These are phyloP conservation scores for Piaya cayana DNA, from an alignment of 2,113 vertebrate genomes.

Conservation along the genomic window DNA sequence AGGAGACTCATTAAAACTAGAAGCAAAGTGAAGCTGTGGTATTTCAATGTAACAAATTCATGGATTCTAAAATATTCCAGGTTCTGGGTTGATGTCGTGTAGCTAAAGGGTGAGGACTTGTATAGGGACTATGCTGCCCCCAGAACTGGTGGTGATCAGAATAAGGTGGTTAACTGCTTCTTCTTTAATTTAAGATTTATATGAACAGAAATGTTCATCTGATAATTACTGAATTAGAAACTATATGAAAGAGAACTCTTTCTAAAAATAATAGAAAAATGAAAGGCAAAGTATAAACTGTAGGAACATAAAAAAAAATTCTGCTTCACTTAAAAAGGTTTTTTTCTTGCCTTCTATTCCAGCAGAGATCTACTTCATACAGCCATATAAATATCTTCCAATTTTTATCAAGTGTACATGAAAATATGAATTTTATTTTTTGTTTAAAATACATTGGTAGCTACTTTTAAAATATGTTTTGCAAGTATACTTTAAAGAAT, in stretches of 20 bases:
- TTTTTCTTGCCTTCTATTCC: background rate
- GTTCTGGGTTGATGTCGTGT: background rate
- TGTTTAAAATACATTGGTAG: background rate
- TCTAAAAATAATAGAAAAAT: slow-evolving; percentile 8
- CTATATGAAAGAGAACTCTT: background rate
- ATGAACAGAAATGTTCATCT: background rate
- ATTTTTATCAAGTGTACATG: background rate
- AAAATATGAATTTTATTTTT: background rate
- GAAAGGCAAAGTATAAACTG: background rate
- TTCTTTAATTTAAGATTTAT: background rate
- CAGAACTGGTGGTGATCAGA: background rate
- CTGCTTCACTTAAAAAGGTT: rapidly evolving
- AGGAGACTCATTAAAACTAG: background rate
- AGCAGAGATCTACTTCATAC: background rate
- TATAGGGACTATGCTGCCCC: background rate
- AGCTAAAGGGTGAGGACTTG: background rate
- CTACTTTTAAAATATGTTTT: background rate
- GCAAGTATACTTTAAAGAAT: background rate
- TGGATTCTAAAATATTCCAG: background rate
- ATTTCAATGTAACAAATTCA: background rate
- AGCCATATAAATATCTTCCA: background rate
- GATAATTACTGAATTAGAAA: slow-evolving; percentile 1
- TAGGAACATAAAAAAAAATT: background rate
- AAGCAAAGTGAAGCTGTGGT: background rate
- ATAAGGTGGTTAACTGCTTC: background rate